Evolutionary conservation across 2,888 invertebrate genomes (phyloP).

Genomic region (Penaeus monodon): DNA sequence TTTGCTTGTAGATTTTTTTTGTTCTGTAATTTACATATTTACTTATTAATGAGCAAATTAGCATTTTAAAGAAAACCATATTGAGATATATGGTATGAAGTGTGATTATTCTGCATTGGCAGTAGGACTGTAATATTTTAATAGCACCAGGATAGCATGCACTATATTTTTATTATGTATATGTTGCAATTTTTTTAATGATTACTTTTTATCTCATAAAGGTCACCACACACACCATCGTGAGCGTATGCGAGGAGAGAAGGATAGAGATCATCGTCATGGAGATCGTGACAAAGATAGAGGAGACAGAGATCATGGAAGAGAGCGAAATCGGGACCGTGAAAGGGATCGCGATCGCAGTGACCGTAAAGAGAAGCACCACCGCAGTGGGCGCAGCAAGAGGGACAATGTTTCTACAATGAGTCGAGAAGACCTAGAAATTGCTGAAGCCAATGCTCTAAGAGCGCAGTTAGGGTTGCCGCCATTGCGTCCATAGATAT

Average conservation of each 20-base stretch:
- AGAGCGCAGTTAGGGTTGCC: constrained; percentile 72
- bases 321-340: constrained; percentile 46
- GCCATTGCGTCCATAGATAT: constrained; percentile 68
- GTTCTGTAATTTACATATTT: not conserved
- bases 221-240: constrained; percentile 48
- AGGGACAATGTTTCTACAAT: constrained; percentile 27
- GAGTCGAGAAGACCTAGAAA: constrained; percentile 60
- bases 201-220: too few relatives aligned
- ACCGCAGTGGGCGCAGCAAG: constrained; percentile 55
- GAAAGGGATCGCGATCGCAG: constrained; percentile 54
- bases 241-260: constrained; percentile 42
- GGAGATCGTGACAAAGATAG: constrained; percentile 69
- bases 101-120: too few relatives aligned
- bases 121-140: too few relatives aligned
- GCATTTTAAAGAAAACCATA: too few relatives aligned
- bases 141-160: too few relatives aligned
- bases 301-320: constrained; percentile 54
- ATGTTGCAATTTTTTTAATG: not conserved
- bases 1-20: not conserved
- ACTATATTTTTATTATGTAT: not conserved
- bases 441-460: constrained; percentile 72
- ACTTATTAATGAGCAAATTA: too few relatives aligned
- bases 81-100: too few relatives aligned
- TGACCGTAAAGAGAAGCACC: constrained; percentile 54
- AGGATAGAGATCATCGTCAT: constrained; percentile 67